A percentile compares a stretch with the other conserved stretches of the same genome.
Evolutionary conservation across 2,797 vertebrate species (phyloP).

Genomic region (Kryptopterus vitreolus): DNA sequence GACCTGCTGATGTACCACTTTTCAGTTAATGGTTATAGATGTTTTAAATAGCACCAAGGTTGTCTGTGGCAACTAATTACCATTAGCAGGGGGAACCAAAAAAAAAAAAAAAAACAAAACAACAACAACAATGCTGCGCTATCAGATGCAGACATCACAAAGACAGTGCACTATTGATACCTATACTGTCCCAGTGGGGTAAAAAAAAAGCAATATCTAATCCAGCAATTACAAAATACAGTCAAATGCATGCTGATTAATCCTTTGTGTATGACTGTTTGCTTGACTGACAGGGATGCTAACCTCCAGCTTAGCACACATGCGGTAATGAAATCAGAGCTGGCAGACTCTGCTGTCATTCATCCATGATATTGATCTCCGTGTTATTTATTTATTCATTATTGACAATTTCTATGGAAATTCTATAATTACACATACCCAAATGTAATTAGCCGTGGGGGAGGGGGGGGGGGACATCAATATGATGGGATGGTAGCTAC

Average conservation of each 20-base stretch:
- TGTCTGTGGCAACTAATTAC: neutral
- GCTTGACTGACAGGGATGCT: constrained; percentile 9
- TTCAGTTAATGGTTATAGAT: constrained; percentile 1
- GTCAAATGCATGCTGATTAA: constrained; percentile 16
- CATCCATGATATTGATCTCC: neutral
- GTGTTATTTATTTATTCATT: neutral
- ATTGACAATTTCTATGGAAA: neutral
- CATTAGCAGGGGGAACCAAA: neutral
- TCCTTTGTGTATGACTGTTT: constrained; percentile 1
- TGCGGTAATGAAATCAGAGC: constrained; percentile 16
- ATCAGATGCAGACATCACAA: neutral
- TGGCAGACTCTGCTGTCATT: neutral
- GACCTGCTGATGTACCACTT: neutral
- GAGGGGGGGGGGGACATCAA: constrained; percentile 45
- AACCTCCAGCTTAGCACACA: constrained; percentile 30
- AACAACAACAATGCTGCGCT: neutral
- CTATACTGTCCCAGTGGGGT: neutral
- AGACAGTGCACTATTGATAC: neutral
- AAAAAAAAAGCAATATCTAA: constrained; percentile 16
- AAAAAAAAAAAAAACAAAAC: too few relatives aligned
- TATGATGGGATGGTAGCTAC: too few relatives aligned
- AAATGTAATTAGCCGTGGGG: neutral
- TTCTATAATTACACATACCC: constrained; percentile 9
- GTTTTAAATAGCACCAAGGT: neutral
- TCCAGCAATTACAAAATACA: constrained; percentile 3